A percentile compares a stretch with the other conserved stretches of the same genome.
These are phyloP conservation scores for Orchestes rusci DNA, from an alignment of 2,888 invertebrate genomes.

Conservation along the genomic window DNA sequence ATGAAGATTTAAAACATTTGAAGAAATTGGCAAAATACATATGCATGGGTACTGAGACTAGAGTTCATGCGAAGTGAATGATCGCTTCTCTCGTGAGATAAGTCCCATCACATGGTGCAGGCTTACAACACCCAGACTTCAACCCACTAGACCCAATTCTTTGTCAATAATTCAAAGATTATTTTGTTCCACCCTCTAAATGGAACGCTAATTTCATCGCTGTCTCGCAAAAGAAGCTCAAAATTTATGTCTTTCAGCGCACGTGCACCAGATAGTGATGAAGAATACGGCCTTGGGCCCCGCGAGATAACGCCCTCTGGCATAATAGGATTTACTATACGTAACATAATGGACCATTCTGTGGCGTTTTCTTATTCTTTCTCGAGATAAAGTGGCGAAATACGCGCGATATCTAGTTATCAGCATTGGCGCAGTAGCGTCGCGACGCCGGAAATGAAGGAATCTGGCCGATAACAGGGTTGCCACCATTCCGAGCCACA, in stretches of 20 bases:
- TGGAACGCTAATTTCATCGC: no score
- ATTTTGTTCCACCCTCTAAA: no score
- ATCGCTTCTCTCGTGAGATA: no score
- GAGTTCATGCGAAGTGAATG: no score
- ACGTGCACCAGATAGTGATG: conserved; percentile 44
- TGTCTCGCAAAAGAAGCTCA: not conserved
- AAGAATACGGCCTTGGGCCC: conserved; percentile 42
- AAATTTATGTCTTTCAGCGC: conserved; percentile 40
- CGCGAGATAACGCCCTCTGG: conserved; percentile 44
- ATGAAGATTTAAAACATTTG: no score
- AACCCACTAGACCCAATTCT: no score
- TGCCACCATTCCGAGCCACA: conserved; percentile 36
- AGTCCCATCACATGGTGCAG: no score
- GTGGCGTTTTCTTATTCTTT: conserved; percentile 48
- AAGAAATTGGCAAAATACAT: no score
- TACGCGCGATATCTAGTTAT: conserved; percentile 46
- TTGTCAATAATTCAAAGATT: no score
- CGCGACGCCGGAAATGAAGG: conserved; percentile 45
- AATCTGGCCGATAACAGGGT: conserved; percentile 44
- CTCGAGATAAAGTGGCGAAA: conserved; percentile 46
- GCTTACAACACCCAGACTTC: no score
- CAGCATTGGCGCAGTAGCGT: conserved; percentile 44
- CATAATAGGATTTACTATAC: conserved; percentile 48
- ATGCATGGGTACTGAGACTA: no score
- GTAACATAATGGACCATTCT: conserved; percentile 48